phyloP scores from a whole-genome alignment of 2,888 invertebrate species.

The Gari tellinella region DNA sequence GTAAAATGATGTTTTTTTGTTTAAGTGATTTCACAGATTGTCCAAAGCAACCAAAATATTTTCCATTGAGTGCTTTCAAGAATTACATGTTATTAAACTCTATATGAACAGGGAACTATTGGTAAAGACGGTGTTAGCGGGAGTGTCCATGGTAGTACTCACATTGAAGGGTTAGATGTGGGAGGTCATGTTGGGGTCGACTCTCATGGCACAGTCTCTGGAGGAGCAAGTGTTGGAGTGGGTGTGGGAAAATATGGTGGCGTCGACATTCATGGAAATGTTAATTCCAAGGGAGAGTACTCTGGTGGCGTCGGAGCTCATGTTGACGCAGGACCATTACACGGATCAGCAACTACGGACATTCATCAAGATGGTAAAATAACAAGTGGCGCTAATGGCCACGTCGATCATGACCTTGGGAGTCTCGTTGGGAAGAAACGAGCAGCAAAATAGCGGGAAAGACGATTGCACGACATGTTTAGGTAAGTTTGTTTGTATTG shows the following conservation, averaged over 20 bases:
- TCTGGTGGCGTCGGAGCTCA: slow-evolving; percentile 39
- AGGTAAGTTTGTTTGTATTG: too few relatives aligned
- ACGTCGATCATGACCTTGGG: slow-evolving; percentile 39
- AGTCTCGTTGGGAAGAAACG: too few relatives aligned
- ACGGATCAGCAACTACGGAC: slow-evolving; percentile 26
- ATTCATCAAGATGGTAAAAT: slow-evolving; percentile 49
- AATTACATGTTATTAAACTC: too few relatives aligned
- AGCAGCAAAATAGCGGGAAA: too few relatives aligned
- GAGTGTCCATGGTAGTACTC: slow-evolving; percentile 35
- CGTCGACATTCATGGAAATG: slow-evolving; percentile 26
- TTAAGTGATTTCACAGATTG: too few relatives aligned
- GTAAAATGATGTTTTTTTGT: too few relatives aligned
- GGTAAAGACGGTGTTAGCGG: slow-evolving; percentile 47
- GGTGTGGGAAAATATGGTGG: slow-evolving; percentile 41
- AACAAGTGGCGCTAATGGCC: slow-evolving; percentile 41
- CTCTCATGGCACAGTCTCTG: slow-evolving; percentile 35
- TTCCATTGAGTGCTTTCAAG: too few relatives aligned
- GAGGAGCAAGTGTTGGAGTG: slow-evolving; percentile 50
- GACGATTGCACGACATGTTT: too few relatives aligned
- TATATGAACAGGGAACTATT: too few relatives aligned
- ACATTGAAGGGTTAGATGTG: slow-evolving; percentile 47
- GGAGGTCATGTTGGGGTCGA: slow-evolving; percentile 52
- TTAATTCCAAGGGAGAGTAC: slow-evolving; percentile 23
- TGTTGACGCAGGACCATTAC: slow-evolving; percentile 33
- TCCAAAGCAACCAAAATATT: too few relatives aligned